Conservation (phyloP, 23 tunicate species). For the Aplidium turbinatum region DNA sequence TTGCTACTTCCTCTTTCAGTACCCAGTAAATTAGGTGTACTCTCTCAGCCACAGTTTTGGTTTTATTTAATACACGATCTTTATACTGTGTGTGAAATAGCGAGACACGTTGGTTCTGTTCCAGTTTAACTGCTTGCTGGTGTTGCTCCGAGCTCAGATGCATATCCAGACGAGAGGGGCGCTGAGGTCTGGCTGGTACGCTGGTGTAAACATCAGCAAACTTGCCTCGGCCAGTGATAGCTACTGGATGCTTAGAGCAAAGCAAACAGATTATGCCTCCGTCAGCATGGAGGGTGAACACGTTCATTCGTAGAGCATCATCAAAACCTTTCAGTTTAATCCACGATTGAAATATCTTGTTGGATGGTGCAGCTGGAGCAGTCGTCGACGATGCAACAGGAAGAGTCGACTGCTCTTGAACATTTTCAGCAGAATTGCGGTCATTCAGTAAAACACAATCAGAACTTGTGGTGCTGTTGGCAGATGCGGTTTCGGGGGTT, state of each 20-base stretch:
- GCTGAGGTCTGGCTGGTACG: constrained; percentile 28
- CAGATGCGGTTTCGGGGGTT: too few relatives aligned
- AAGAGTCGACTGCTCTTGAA: constrained; percentile 17
- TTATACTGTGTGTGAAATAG: constrained; percentile 16
- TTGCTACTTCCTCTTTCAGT: constrained; percentile 15
- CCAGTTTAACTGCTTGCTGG: constrained; percentile 11
- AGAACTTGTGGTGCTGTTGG: too few relatives aligned
- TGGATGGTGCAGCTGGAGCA: constrained; percentile 20
- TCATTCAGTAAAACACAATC: too few relatives aligned
- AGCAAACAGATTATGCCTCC: constrained; percentile 30
- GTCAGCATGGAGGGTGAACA: constrained; percentile 21
- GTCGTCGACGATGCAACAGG: constrained; percentile 24
- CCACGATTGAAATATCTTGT: constrained; percentile 27
- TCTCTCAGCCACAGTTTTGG: constrained; percentile 2
- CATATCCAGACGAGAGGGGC: constrained; percentile 12
- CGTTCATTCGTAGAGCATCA: constrained; percentile 15
- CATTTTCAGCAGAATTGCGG: constrained; percentile 13
- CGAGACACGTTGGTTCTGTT: neutral
- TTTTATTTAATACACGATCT: constrained; percentile 22
- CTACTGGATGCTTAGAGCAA: constrained; percentile 33
- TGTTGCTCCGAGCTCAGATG: constrained; percentile 20
- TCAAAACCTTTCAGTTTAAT: constrained; percentile 31
- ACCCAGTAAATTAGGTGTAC: constrained; percentile 24
- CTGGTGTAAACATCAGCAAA: constrained; percentile 29
- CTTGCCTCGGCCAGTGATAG: constrained; percentile 30